Conservation (phyloP, 2,797 vertebrate genomes). For the Thripadectes ignobilis region DNA sequence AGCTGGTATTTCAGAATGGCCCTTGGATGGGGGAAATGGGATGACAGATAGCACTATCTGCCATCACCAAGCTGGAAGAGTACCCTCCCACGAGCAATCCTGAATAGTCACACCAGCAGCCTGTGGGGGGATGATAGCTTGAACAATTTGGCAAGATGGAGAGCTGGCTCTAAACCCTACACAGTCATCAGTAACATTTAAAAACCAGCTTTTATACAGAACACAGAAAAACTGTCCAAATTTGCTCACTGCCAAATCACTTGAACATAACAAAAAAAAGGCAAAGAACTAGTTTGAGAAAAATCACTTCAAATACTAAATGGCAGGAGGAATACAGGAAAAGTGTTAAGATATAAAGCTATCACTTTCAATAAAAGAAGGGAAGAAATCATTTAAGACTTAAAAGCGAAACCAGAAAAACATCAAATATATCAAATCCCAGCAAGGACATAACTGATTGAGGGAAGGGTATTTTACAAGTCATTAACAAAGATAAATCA, state of each 20-base stretch:
- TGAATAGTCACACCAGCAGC: not conserved
- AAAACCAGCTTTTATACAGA: slow-evolving; percentile 6
- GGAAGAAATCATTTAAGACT: not conserved
- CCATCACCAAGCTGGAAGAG: not conserved
- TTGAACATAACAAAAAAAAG: not conserved
- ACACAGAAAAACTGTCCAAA: not conserved
- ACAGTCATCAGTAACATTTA: slow-evolving; percentile 30
- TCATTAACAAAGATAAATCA: not conserved
- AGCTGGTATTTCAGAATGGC: not conserved
- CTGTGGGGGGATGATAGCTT: not conserved
- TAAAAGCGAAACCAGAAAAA: not conserved
- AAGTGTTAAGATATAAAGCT: not conserved
- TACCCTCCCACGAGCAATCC: not conserved
- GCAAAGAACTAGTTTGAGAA: not conserved
- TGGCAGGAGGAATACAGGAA: not conserved
- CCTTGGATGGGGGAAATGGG: not conserved
- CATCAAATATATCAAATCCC: not conserved
- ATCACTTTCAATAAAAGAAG: not conserved
- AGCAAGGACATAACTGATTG: not conserved
- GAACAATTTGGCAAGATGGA: not conserved
- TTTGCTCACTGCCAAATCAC: slow-evolving; percentile 15
- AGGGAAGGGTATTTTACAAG: not conserved
- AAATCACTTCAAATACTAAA: not conserved
- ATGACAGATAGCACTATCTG: not conserved
- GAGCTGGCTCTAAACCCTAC: slow-evolving; percentile 1